Conservation (phyloP, 2,888 invertebrate species). For the Andricus quercusramuli region DNA sequence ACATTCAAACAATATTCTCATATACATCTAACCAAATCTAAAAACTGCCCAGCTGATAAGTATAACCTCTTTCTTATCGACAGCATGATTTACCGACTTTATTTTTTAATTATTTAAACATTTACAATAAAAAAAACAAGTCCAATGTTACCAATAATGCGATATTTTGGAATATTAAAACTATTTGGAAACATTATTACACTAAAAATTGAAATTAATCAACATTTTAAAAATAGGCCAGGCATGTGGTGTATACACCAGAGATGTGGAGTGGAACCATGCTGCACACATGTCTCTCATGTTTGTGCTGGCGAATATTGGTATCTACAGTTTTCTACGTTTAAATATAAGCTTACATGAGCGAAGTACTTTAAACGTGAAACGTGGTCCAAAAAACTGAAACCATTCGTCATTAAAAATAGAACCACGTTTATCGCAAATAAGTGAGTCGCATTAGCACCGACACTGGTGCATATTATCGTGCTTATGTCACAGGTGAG, state of each 20-base stretch:
- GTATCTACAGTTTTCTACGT: background rate
- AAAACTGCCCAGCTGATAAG: too few species aligned
- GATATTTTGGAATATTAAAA: too few species aligned
- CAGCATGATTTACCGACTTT: too few species aligned
- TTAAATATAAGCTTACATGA: constrained; percentile 18
- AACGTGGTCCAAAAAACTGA: constrained; percentile 40
- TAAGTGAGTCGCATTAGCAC: constrained; percentile 28
- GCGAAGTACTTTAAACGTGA: background rate
- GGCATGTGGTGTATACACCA: background rate
- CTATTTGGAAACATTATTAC: too few species aligned
- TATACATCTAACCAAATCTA: too few species aligned
- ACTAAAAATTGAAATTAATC: too few species aligned
- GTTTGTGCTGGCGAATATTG: background rate
- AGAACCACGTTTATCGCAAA: constrained; percentile 16
- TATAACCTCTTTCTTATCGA: too few species aligned
- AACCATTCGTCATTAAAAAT: constrained; percentile 28
- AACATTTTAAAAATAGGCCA: background rate
- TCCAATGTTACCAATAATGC: too few species aligned
- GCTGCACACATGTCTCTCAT: background rate
- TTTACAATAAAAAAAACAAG: too few species aligned
- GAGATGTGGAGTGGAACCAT: background rate
- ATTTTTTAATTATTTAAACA: too few species aligned
- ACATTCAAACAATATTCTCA: too few species aligned
- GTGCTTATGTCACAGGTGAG: constrained; percentile 36
- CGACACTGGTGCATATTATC: background rate